phyloP scores from a whole-genome alignment of 2,888 invertebrate genomes.

The Plebejus melissa region DNA sequence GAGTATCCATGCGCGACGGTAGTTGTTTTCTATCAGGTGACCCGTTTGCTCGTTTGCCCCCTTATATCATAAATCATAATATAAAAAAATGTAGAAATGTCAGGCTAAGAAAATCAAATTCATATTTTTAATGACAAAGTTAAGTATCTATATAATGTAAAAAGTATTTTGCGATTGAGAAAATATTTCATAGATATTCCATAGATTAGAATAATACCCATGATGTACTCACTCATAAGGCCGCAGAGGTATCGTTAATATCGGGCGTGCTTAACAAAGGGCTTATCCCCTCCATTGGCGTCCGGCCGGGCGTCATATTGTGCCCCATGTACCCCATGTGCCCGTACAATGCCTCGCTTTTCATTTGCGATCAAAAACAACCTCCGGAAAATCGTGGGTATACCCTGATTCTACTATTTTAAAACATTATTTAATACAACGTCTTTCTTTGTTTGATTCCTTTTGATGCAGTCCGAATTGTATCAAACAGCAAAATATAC shows the following conservation, averaged over 20 bases:
- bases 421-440: neutral
- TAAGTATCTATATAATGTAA: neutral
- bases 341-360: conserved; percentile 71
- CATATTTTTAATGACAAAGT: neutral
- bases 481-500: no score
- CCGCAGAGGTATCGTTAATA: conserved; percentile 50
- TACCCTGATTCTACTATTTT: neutral
- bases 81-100: no score
- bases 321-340: conserved; percentile 59
- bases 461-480: neutral
- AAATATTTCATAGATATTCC: neutral
- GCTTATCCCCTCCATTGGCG: conserved; percentile 71
- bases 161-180: neutral
- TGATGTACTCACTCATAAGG: conserved; percentile 37
- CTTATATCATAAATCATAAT: no score
- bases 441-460: neutral
- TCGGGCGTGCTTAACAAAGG: conserved; percentile 66
- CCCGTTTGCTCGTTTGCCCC: no score
- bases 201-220: conserved; percentile 19
- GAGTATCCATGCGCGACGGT: no score
- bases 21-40: no score
- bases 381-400: conserved; percentile 51
- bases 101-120: no score
- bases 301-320: conserved; percentile 73
- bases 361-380: conserved; percentile 75